These are phyloP conservation scores for Pseudopipra pipra DNA, from an alignment of 2,113 vertebrate genomes.

Conservation along the genomic window DNA sequence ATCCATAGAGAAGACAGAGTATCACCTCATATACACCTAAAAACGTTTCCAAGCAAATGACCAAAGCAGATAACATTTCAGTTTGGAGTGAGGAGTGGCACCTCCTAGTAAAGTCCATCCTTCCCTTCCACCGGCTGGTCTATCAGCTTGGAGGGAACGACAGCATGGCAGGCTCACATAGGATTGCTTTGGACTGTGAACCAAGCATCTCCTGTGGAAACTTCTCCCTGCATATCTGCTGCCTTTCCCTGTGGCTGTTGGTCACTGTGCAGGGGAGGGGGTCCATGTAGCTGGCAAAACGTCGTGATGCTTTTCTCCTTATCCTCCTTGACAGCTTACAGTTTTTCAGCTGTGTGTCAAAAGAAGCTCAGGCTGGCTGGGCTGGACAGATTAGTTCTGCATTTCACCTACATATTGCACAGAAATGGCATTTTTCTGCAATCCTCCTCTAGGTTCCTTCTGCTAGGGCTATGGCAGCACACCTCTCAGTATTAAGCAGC, in stretches of 20 bases:
- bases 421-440: not conserved
- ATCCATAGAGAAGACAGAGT: not conserved
- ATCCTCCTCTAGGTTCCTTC: not conserved
- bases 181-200: not conserved
- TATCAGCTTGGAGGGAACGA: not conserved
- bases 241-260: not conserved
- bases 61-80: not conserved
- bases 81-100: not conserved
- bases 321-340: not conserved
- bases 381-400: not conserved
- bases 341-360: rapidly evolving
- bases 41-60: not conserved
- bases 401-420: not conserved
- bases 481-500: not conserved
- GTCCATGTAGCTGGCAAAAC: not conserved
- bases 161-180: not conserved
- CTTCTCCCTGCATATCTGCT: not conserved
- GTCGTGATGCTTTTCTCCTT: not conserved
- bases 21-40: not conserved
- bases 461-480: not conserved
- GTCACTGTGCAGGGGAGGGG: not conserved
- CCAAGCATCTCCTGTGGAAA: not conserved
- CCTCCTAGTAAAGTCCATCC: not conserved
- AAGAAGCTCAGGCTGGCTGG: not conserved
- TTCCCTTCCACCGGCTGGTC: not conserved